Evolutionary conservation across 2,113 vertebrate genomes (phyloP), one percentile per base, ranked within the genome.

Genomic region (Numenius arquata): DNA sequence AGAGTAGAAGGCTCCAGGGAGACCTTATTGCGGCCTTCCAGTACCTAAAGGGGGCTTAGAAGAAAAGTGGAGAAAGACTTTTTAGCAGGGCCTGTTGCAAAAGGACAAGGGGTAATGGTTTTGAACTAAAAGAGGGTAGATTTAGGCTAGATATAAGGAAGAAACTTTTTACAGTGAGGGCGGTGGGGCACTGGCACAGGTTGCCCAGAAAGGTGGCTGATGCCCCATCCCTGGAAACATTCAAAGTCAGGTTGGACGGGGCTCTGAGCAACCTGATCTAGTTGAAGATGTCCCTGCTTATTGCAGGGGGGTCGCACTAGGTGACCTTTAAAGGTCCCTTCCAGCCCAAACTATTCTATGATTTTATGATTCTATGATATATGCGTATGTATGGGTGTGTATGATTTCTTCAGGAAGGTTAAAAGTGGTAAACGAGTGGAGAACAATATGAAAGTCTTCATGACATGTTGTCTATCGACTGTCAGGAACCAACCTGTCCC

Each of bases 391-490:
- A 3, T 52, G 13, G 79, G 29, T 81, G 17, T 73, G 15, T 55
- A 8, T 80, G 30, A 58, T 66, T 62, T 41, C 70, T 79, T 90
- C 41, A 45, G 88, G 25, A 72, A 62, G 20, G 26, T 34, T 81
- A 38, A 50, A 79, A 59, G 32, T 70, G 7, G 15, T 79, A 38
- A 67, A 71, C 32, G 23, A 48, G 47, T 27, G 29, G 27, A 86
- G 26, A 9, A 36, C 29, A 45, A 22, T 41, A 45, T 25, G 9
- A 5, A 78, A 58, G 32, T n/a, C 34, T 56, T 76, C 11, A 26
- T 48, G 34, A 10, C 3, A 4, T 20, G 18, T 43, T 79, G 47
- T 53, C 55, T 40, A 0, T 38, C 1, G 3, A 55, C 27, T 61
- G 25, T 52, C 48, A 72, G 85, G 15, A 76, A 50, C 50, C 53